Percentiles rank a stretch among this genome's conserved stretches.
These are phyloP conservation scores for Heliconius melpomene DNA, from an alignment of 1,140 invertebrate species.

Conservation along the genomic window DNA sequence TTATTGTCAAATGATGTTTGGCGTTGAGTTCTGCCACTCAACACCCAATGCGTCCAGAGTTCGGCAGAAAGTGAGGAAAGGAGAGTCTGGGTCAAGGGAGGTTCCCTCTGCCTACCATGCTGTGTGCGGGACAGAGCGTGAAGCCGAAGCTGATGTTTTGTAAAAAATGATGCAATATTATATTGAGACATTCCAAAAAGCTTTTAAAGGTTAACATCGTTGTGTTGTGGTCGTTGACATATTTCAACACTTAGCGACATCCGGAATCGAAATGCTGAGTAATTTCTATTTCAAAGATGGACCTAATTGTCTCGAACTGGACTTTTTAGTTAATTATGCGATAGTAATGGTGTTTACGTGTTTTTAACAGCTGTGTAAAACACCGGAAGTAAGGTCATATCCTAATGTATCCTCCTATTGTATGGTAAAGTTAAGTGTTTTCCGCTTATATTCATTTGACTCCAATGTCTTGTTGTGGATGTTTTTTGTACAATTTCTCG, in stretches of 20 bases:
- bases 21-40: too few relatives aligned
- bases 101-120: too few relatives aligned
- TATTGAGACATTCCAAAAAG: background rate
- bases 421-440: slow-evolving; percentile 25
- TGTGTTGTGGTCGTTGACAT: background rate
- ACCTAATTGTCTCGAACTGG: slow-evolving; percentile 10
- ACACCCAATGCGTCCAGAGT: too few relatives aligned
- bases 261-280: background rate
- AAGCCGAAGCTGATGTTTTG: background rate
- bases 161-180: background rate
- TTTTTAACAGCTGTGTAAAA: slow-evolving; percentile 7
- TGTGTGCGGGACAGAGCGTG: too few relatives aligned
- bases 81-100: too few relatives aligned
- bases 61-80: too few relatives aligned
- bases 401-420: slow-evolving; percentile 32
- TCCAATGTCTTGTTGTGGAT: background rate
- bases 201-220: background rate
- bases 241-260: background rate
- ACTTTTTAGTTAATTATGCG: slow-evolving; percentile 16
- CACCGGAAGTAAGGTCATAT: slow-evolving; percentile 34
- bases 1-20: too few relatives aligned
- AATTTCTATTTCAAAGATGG: background rate
- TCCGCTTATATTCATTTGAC: background rate
- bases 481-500: slow-evolving; percentile 9
- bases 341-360: slow-evolving; percentile 27